Conservation (phyloP, 2,888 invertebrate genomes). For the Eumacrocentrus americanus region DNA sequence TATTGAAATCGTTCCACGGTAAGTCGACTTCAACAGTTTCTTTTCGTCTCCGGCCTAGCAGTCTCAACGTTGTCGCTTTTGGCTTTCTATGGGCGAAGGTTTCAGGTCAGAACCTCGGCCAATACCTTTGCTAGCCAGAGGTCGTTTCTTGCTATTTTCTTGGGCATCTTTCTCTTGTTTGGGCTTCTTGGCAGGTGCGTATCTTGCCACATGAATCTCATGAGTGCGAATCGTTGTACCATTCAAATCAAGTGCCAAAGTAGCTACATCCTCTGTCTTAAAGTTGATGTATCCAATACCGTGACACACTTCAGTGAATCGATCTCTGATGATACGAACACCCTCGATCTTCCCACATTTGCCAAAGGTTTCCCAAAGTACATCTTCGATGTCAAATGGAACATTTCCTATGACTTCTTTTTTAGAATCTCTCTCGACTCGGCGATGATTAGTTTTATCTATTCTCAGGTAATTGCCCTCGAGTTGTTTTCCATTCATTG, state of each 20-base stretch:
- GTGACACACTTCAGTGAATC: slow-evolving; percentile 73
- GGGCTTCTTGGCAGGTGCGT: slow-evolving; percentile 43
- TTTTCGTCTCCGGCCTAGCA: no score
- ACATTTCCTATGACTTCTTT: slow-evolving; percentile 79
- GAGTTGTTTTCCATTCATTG: slow-evolving; percentile 71
- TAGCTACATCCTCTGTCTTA: slow-evolving; percentile 68
- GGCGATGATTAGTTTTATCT: slow-evolving; percentile 62
- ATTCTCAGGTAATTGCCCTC: slow-evolving; percentile 73
- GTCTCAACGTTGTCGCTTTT: slow-evolving; percentile 31
- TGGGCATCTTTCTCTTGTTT: slow-evolving; percentile 10
- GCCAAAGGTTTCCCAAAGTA: slow-evolving; percentile 70
- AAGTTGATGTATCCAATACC: slow-evolving; percentile 83
- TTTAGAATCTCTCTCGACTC: slow-evolving; percentile 63
- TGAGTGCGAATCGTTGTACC: slow-evolving; percentile 68
- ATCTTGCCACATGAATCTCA: slow-evolving; percentile 67
- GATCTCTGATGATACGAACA: slow-evolving; percentile 74
- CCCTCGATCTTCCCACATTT: slow-evolving; percentile 75
- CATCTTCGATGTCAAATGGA: slow-evolving; percentile 71
- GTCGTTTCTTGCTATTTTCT: slow-evolving; percentile 5
- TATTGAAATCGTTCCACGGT: no score
- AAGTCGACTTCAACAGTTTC: no score
- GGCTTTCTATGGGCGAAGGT: slow-evolving; percentile 38
- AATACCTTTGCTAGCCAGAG: background rate
- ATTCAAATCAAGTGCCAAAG: slow-evolving; percentile 70
- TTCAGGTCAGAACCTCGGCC: no score